These are phyloP conservation scores for Mastomys natalensis DNA, from an alignment of 2,113 vertebrate species.

Conservation along the genomic window DNA sequence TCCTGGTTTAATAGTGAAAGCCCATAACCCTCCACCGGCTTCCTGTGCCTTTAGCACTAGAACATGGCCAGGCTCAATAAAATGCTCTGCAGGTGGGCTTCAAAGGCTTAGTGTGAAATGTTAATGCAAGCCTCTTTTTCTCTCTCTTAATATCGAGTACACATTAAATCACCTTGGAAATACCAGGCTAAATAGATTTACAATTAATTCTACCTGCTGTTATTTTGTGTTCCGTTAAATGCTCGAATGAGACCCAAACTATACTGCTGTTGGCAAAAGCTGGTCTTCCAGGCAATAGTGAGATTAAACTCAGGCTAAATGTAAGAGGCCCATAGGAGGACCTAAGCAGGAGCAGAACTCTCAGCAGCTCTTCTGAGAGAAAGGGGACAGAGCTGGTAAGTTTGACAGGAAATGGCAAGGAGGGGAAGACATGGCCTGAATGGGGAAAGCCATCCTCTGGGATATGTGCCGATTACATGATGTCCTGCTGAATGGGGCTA, in stretches of 20 bases:
- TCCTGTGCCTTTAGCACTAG: neutral
- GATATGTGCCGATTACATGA: neutral
- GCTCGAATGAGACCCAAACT: neutral
- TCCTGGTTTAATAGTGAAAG: neutral
- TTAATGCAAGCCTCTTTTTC: neutral
- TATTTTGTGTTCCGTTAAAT: neutral
- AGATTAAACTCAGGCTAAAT: neutral
- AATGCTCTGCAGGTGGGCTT: neutral
- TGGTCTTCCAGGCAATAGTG: neutral
- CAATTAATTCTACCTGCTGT: slow-evolving; percentile 8
- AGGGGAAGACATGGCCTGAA: neutral
- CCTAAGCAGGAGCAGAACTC: neutral
- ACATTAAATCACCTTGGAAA: neutral
- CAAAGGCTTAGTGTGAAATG: neutral
- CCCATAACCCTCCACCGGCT: neutral
- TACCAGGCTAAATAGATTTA: neutral
- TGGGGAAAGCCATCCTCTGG: neutral
- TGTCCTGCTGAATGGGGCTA: neutral
- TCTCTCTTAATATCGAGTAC: neutral
- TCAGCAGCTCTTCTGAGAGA: neutral
- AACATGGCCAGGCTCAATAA: neutral
- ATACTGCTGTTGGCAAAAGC: neutral
- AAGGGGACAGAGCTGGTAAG: neutral
- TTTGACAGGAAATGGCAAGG: neutral
- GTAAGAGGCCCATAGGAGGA: too few relatives aligned